Evolutionary conservation across 1,140 invertebrate species (phyloP).

Genomic region (Brachionus angularis): DNA sequence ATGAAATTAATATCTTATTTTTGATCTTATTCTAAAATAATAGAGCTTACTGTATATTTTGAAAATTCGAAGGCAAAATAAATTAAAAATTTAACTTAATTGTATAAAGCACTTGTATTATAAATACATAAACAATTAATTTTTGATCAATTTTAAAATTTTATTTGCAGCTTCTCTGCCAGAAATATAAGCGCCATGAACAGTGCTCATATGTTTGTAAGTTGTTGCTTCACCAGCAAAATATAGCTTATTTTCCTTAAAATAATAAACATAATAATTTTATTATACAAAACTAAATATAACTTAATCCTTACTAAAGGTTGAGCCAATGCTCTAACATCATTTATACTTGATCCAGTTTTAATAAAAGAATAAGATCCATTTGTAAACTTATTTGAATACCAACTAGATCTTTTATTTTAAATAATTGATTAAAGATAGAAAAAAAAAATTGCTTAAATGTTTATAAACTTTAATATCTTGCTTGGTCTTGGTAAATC

Average conservation of each 20-base stretch:
- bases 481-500: conserved; percentile 21
- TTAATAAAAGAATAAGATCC: conserved; percentile 16
- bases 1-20: too few relatives aligned
- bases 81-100: too few relatives aligned
- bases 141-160: conserved; percentile 3
- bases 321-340: conserved; percentile 5
- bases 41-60: too few relatives aligned
- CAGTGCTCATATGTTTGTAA: conserved; percentile 85
- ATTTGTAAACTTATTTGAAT: neutral
- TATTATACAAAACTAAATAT: too few relatives aligned
- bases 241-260: conserved; percentile 67
- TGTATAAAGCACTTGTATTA: too few relatives aligned
- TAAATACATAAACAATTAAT: too few relatives aligned
- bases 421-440: neutral
- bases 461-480: neutral
- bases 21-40: too few relatives aligned
- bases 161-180: conserved; percentile 68
- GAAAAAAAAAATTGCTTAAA: too few relatives aligned
- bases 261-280: neutral
- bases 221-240: conserved; percentile 93
- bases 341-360: conserved; percentile 44
- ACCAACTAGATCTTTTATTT: conserved; percentile 29
- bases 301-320: conserved; percentile 1
- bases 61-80: too few relatives aligned
- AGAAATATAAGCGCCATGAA: conserved; percentile 83